Base-by-base conservation (phyloP, 2,797 vertebrate species). In the Synaphobranchus kaupii region DNA sequence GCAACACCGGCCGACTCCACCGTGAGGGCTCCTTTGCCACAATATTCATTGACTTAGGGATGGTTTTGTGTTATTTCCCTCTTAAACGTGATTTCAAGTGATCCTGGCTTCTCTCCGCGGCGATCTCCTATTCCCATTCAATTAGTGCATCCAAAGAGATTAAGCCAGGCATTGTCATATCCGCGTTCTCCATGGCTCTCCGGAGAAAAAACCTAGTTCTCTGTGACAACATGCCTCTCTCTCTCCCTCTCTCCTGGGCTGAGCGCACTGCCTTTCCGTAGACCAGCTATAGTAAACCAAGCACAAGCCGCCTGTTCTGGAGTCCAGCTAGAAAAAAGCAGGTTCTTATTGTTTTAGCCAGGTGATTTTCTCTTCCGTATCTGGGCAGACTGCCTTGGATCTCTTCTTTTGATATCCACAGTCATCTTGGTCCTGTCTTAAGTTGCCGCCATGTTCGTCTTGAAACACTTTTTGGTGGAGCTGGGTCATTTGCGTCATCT, bases 371-470 rank as follows among this genome's bases (percentile, higher is more conserved):
- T 91, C 94, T 95, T 92, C 93, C 93, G 94, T 93, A 94, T 95
- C 93, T 96, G 95, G 95, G 95, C 94, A 95, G 95, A 93, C 94
- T 95, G 95, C 96, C 96, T 95, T 94, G 90, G 92, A 95, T 96
- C 95, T 96, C 95, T 95, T 92, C 94, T 96, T 94, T 94, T 90
- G 93, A 94, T 94, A 92, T 92, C 91, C 96, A 91, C 97, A 94
- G 95, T 97, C 97, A 97, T 98, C 95, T 95, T 97, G 95, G 95
- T 96, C 96, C 95, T 95, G 94, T 95, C 95, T 97, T 98, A 97
- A 97, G 97, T 97, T 97, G 97, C 97, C 97, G 97, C 98, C 97
- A 98, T 98, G 97, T 98, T 98, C 97, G 96, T 97, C 96, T 93
- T 94, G 96, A 96, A 96, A 96, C 96, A 97, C 96, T 97, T 96